These are phyloP conservation scores for Drosophila borealis DNA, from an alignment of 2,888 invertebrate genomes.

Conservation along the genomic window DNA sequence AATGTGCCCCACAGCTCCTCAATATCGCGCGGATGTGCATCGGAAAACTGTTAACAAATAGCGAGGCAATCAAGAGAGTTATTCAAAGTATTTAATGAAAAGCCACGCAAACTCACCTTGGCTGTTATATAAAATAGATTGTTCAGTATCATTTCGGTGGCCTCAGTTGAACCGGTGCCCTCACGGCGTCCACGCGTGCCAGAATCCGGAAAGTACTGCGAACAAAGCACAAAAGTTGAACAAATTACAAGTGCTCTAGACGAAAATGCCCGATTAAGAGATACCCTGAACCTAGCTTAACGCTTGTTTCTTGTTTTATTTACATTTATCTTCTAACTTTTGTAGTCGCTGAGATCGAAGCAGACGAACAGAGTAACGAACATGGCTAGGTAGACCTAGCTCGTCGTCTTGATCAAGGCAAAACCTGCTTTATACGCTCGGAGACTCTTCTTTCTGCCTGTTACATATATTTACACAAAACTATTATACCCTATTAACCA, in stretches of 20 bases:
- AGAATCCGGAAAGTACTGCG: constrained; percentile 87
- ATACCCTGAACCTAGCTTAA: too few relatives aligned
- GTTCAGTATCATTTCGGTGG: constrained; percentile 99
- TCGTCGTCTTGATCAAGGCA: too few relatives aligned
- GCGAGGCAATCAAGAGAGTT: background rate
- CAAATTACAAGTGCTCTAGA: background rate
- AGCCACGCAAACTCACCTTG: constrained; percentile 87
- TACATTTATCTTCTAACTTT: too few relatives aligned
- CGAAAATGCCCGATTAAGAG: too few relatives aligned
- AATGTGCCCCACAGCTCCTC: constrained; percentile 98
- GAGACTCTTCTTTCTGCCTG: too few relatives aligned
- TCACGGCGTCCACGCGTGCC: constrained; percentile 91
- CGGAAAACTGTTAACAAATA: constrained; percentile 90
- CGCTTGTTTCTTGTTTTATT: too few relatives aligned
- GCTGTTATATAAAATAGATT: constrained; percentile 99
- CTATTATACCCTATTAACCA: too few relatives aligned
- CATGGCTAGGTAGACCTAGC: too few relatives aligned
- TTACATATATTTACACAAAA: too few relatives aligned
- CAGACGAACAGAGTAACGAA: too few relatives aligned
- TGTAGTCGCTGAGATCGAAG: too few relatives aligned
- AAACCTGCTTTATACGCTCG: too few relatives aligned
- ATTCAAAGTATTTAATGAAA: constrained; percentile 12
- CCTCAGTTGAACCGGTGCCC: constrained; percentile 99
- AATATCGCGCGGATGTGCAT: constrained; percentile 97
- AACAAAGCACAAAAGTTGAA: constrained; percentile 27